A percentile compares a stretch with the other conserved stretches of the same genome.
Conservation (phyloP, 2,113 vertebrate genomes). For the Orthonyx spaldingii region DNA sequence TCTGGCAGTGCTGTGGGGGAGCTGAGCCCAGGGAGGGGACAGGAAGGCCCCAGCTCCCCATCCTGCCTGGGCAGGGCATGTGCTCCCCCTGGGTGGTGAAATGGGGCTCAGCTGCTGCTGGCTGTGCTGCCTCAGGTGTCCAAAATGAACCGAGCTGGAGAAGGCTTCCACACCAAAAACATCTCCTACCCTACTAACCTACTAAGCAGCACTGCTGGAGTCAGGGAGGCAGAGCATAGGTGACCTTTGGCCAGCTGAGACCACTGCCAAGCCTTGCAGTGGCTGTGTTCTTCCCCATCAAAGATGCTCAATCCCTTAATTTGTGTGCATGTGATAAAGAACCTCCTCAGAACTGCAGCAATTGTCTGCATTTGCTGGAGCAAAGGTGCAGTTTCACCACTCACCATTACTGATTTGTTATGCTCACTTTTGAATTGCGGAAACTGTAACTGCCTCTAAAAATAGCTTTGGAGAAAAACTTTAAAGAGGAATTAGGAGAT, state of each 20-base stretch:
- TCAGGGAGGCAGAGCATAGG: background rate
- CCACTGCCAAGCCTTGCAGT: background rate
- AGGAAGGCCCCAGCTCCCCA: background rate
- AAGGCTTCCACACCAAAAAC: background rate
- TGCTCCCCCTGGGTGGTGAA: background rate
- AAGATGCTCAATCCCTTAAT: background rate
- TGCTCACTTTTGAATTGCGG: background rate
- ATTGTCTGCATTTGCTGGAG: background rate
- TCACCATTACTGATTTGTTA: background rate
- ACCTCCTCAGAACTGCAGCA: background rate
- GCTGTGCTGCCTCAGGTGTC: background rate
- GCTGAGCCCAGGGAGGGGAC: background rate
- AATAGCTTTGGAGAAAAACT: background rate
- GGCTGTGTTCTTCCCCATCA: background rate
- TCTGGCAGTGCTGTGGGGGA: background rate
- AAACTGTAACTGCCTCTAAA: background rate
- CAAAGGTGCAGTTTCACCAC: background rate
- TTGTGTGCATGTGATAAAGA: background rate
- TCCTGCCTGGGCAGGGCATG: background rate
- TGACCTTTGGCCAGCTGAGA: background rate
- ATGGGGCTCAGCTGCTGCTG: background rate
- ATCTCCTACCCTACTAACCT: background rate
- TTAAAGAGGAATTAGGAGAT: background rate
- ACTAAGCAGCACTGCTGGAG: background rate
- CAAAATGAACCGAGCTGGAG: background rate